Percentiles rank a stretch among this genome's conserved stretches.
Conservation (phyloP, 2,888 invertebrate genomes). For the Drosophila phalerata region DNA sequence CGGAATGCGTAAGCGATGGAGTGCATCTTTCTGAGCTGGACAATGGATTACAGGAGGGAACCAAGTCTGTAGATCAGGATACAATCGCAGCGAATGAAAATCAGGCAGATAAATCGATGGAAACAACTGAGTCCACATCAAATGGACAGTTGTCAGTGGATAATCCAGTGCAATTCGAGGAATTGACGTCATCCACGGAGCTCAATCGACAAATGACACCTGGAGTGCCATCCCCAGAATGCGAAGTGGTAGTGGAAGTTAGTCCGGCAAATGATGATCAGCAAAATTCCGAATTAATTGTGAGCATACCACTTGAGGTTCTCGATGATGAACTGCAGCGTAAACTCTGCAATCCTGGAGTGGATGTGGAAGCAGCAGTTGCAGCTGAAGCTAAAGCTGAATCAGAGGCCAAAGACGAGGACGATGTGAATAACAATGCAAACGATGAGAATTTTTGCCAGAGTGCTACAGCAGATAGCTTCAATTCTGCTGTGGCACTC, state of each 20-base stretch:
- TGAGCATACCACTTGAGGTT: slow-evolving; percentile 67
- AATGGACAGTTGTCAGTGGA: background rate
- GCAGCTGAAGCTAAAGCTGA: background rate
- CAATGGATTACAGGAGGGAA: background rate
- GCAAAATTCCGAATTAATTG: slow-evolving; percentile 41
- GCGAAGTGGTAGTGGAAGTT: slow-evolving; percentile 20
- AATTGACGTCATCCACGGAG: slow-evolving; percentile 65
- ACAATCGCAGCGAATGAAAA: background rate
- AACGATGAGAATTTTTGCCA: slow-evolving; percentile 74
- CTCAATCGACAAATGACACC: slow-evolving; percentile 7
- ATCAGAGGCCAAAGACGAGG: slow-evolving; percentile 32
- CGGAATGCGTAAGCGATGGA: background rate
- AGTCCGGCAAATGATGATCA: background rate
- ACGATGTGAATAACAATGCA: slow-evolving; percentile 70
- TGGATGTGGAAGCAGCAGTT: background rate
- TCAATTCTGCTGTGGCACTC: slow-evolving; percentile 78
- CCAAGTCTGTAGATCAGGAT: background rate
- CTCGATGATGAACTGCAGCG: slow-evolving; percentile 64
- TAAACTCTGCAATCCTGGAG: slow-evolving; percentile 31
- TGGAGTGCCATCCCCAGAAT: slow-evolving; percentile 27
- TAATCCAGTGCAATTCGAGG: slow-evolving; percentile 53
- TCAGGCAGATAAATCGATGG: background rate
- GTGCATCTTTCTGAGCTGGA: background rate
- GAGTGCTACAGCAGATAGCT: slow-evolving; percentile 79
- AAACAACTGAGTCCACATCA: background rate